Evolutionary conservation across 2,113 vertebrate genomes (phyloP).

Genomic region (Grantiella picta): DNA sequence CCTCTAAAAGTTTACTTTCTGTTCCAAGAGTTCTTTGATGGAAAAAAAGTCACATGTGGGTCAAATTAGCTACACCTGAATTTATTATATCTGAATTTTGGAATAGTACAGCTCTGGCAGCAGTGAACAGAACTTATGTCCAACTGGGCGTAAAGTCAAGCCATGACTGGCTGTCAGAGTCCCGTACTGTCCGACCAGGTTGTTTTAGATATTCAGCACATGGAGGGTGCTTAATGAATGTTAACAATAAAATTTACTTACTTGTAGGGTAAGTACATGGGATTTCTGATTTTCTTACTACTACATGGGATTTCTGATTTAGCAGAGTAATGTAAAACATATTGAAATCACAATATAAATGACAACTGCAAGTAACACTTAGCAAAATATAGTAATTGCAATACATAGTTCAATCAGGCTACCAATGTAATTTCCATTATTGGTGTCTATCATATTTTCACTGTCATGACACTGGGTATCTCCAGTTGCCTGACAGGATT

Average conservation of each 20-base stretch:
- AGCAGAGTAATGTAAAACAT: not conserved
- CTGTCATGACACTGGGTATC: not conserved
- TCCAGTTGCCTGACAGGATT: not conserved
- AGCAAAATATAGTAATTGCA: not conserved
- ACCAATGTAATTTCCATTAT: not conserved
- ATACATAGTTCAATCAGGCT: not conserved
- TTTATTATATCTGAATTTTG: not conserved
- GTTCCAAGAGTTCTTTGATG: not conserved
- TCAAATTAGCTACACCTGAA: not conserved
- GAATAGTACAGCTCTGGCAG: not conserved
- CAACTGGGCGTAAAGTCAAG: not conserved
- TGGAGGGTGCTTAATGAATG: not conserved
- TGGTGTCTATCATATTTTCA: not conserved
- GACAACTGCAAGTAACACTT: not conserved
- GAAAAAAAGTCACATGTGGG: not conserved
- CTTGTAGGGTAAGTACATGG: not conserved
- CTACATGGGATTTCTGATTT: not conserved
- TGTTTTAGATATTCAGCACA: not conserved
- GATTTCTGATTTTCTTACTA: not conserved
- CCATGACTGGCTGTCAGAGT: not conserved
- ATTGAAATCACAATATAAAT: not conserved
- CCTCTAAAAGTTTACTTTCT: not conserved
- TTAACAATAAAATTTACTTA: not conserved
- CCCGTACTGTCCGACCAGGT: accelerated
- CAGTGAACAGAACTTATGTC: not conserved